A percentile compares a stretch with the other conserved stretches of the same genome.
These are phyloP conservation scores for Argya squamiceps DNA, from an alignment of 2,797 vertebrate species.

Conservation along the genomic window DNA sequence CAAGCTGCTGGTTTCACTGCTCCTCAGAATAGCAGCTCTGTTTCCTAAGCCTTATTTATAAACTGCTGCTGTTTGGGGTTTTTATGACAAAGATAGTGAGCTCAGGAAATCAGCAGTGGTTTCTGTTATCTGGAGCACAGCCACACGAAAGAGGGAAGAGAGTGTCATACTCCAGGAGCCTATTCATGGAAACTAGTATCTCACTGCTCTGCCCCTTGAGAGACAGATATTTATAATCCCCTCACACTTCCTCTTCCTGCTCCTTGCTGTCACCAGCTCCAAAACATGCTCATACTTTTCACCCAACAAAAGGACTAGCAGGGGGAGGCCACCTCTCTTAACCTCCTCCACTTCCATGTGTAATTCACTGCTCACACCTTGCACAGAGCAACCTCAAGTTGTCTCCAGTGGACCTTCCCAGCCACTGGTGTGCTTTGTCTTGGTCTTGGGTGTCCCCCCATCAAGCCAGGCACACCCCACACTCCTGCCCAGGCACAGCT, in stretches of 20 bases:
- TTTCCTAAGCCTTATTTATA: slow-evolving; percentile 45
- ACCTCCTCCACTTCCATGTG: neutral
- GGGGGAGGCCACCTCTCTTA: neutral
- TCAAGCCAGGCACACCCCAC: neutral
- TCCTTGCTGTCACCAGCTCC: slow-evolving; percentile 18
- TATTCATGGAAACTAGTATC: slow-evolving; percentile 42
- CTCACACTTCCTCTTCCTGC: slow-evolving; percentile 28
- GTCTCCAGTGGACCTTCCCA: neutral
- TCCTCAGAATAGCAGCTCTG: slow-evolving; percentile 33
- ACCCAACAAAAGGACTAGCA: neutral
- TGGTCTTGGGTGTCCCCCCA: neutral
- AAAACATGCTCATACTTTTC: neutral
- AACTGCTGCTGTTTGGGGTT: slow-evolving; percentile 33
- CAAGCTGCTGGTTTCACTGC: neutral
- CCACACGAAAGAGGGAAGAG: slow-evolving; percentile 15
- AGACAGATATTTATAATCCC: slow-evolving; percentile 50
- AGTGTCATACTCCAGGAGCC: neutral
- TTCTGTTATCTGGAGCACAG: slow-evolving; percentile 62
- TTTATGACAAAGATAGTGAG: slow-evolving; percentile 37
- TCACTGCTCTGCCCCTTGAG: slow-evolving; percentile 17
- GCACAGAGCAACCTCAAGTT: accelerated
- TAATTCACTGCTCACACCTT: neutral
- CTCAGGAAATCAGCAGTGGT: slow-evolving; percentile 53
- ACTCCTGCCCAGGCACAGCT: neutral
- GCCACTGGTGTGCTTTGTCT: neutral